phyloP scores from a whole-genome alignment of 2,113 vertebrate genomes.

The Macrotis lagotis region DNA sequence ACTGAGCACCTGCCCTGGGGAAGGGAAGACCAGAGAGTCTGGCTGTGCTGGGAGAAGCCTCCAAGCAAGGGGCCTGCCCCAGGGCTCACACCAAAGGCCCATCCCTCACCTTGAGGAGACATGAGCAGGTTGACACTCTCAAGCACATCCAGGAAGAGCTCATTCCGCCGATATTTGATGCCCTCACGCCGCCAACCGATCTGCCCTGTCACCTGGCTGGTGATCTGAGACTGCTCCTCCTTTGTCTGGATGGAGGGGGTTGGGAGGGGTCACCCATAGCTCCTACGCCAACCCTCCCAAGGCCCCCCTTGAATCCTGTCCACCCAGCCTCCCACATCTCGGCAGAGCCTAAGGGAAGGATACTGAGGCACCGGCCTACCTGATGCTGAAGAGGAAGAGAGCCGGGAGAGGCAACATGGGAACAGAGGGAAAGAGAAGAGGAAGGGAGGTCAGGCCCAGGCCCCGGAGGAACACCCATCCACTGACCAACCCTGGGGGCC shows the following conservation, averaged over 20 bases:
- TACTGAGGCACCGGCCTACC: slow-evolving; percentile 59
- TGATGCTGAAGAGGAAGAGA: slow-evolving; percentile 69
- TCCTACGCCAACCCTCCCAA: neutral
- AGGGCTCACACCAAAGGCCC: neutral
- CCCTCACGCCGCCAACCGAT: slow-evolving; percentile 99
- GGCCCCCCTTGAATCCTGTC: neutral
- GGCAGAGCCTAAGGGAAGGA: slow-evolving; percentile 7
- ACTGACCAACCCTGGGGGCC: neutral
- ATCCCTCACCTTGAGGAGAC: slow-evolving; percentile 94
- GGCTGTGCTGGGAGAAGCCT: neutral
- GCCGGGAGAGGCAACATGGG: slow-evolving; percentile 52
- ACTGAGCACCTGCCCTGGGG: slow-evolving; percentile 95
- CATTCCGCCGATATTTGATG: slow-evolving; percentile 99
- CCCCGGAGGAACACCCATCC: neutral
- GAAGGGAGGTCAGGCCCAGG: neutral
- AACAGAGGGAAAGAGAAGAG: slow-evolving; percentile 43
- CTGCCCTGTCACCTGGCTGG: slow-evolving; percentile 99
- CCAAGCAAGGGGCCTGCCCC: neutral
- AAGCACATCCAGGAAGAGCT: slow-evolving; percentile 97
- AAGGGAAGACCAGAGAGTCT: slow-evolving; percentile 27
- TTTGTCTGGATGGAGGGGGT: slow-evolving; percentile 89
- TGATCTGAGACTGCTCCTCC: slow-evolving; percentile 99
- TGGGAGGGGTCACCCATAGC: neutral
- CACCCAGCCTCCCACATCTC: neutral
- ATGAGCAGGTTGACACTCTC: slow-evolving; percentile 99